Evolutionary conservation across 2,113 vertebrate genomes (phyloP).

Genomic region (Myodes glareolus): DNA sequence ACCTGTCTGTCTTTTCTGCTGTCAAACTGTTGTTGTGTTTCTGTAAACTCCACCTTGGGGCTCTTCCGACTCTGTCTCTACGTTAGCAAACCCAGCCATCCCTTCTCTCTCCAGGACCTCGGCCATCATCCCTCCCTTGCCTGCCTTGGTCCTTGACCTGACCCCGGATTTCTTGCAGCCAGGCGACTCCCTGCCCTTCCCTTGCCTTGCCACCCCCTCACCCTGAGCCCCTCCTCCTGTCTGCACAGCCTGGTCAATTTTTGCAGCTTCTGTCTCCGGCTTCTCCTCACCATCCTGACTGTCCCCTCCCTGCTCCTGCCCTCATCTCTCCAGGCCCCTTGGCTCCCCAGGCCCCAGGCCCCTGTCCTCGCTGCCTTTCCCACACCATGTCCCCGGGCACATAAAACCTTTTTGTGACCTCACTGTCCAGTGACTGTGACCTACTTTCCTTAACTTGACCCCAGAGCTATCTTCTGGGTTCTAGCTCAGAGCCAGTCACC

Average conservation of each 20-base stretch:
- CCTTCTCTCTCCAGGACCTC: background rate
- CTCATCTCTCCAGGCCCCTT: conserved; percentile 66
- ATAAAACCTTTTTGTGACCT: conserved; percentile 82
- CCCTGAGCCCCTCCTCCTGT: conserved; percentile 71
- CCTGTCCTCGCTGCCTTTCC: conserved; percentile 62
- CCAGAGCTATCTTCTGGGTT: conserved; percentile 35
- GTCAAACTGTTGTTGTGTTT: background rate
- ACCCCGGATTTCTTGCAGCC: background rate
- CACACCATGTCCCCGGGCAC: conserved; percentile 72
- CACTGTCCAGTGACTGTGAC: conserved; percentile 77
- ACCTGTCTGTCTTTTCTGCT: background rate
- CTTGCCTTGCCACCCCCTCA: conserved; percentile 41
- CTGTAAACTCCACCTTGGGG: background rate
- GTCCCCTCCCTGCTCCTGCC: conserved; percentile 63
- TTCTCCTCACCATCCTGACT: conserved; percentile 78
- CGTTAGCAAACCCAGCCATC: background rate
- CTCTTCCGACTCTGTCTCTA: background rate
- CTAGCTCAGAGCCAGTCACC: background rate
- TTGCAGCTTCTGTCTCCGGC: conserved; percentile 67
- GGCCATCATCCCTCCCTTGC: background rate
- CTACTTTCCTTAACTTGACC: conserved; percentile 45
- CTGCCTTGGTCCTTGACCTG: background rate
- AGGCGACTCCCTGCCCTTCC: conserved; percentile 14
- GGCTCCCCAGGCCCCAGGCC: conserved; percentile 14
- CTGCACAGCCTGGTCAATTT: conserved; percentile 63